These are phyloP conservation scores for Aphidius colemani DNA, from an alignment of 2,888 invertebrate species.

Conservation along the genomic window DNA sequence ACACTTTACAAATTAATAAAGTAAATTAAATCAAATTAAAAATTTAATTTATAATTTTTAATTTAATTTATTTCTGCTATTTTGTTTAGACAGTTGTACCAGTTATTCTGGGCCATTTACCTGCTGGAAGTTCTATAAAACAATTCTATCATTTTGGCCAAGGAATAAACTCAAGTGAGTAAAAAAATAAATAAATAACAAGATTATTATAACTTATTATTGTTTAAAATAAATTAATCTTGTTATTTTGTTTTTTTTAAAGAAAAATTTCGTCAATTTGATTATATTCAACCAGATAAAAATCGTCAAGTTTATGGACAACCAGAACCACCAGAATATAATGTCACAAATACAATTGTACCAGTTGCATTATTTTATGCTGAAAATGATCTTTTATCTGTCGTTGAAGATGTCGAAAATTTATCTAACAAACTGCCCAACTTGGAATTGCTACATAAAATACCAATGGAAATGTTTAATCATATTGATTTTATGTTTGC, in stretches of 20 bases:
- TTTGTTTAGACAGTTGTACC: constrained; percentile 69
- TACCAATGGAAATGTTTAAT: constrained; percentile 45
- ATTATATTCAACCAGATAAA: constrained; percentile 60
- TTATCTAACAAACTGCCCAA: constrained; percentile 64
- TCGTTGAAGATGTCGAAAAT: constrained; percentile 63
- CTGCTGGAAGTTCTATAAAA: constrained; percentile 72
- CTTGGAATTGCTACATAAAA: constrained; percentile 46
- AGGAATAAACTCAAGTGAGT: constrained; percentile 43
- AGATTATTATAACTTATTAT: too few relatives aligned
- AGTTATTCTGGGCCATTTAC: constrained; percentile 68
- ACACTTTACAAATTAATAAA: constrained; percentile 64
- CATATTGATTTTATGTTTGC: constrained; percentile 48
- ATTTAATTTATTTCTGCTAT: constrained; percentile 1
- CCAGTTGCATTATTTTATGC: constrained; percentile 72
- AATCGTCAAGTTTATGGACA: constrained; percentile 66
- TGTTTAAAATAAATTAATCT: background rate
- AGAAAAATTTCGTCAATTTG: constrained; percentile 62
- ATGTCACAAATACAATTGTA: constrained; percentile 62
- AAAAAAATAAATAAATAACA: background rate
- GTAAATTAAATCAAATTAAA: constrained; percentile 49
- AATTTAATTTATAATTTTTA: constrained; percentile 26
- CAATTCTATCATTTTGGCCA: constrained; percentile 77
- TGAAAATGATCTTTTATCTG: constrained; percentile 69
- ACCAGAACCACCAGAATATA: constrained; percentile 66
- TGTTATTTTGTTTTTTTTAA: constrained; percentile 20